These are phyloP conservation scores for Dolichallabes microphthalmus DNA, from an alignment of 2,113 vertebrate genomes.

Conservation along the genomic window DNA sequence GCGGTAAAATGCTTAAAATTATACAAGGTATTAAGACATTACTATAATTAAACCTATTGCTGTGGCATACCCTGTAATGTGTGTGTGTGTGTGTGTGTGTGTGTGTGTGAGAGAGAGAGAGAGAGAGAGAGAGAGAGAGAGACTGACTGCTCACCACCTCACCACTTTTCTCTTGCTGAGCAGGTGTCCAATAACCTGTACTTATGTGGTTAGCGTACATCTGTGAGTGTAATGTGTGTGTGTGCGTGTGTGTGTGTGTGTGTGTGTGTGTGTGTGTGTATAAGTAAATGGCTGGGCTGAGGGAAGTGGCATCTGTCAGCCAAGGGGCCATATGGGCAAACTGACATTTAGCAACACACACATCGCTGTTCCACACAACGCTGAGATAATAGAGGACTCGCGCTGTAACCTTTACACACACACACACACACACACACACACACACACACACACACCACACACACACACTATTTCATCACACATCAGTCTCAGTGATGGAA, in stretches of 20 bases:
- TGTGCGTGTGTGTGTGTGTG: constrained; percentile 26
- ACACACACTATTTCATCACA: not conserved
- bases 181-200: constrained; percentile 26
- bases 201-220: not conserved
- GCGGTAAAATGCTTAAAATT: too few relatives aligned
- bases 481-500: not conserved
- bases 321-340: constrained; percentile 56
- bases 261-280: constrained; percentile 31
- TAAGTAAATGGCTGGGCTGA: constrained; percentile 33
- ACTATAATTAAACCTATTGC: too few relatives aligned
- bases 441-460: constrained; percentile 14
- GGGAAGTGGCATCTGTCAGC: constrained; percentile 56
- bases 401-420: constrained; percentile 51
- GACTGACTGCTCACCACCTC: not conserved
- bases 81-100: not conserved
- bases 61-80: not conserved
- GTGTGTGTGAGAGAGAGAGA: not conserved
- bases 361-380: constrained; percentile 9
- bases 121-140: not conserved
- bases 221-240: constrained; percentile 2
- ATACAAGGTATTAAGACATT: too few relatives aligned
- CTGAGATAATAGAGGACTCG: constrained; percentile 34
- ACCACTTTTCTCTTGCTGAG: constrained; percentile 1
- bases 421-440: constrained; percentile 30
- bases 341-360: constrained; percentile 56